Conservation (phyloP, 2,888 invertebrate genomes). For the Heteromurus nitidus region DNA sequence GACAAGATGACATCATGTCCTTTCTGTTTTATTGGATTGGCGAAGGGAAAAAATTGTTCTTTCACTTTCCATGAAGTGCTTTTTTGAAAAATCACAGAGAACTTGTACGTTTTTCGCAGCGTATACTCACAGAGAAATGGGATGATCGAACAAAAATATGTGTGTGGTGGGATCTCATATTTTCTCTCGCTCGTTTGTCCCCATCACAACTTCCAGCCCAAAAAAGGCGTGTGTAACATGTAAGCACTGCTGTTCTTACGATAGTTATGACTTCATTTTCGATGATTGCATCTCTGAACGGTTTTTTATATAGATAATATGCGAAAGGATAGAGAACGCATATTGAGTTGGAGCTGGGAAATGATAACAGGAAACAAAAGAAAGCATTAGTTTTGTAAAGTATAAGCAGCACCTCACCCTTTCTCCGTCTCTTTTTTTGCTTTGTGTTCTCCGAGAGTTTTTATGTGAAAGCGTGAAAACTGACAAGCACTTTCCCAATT, state of each 20-base stretch:
- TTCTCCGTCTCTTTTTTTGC: slow-evolving; percentile 19
- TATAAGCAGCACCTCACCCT: slow-evolving; percentile 29
- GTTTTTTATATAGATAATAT: slow-evolving; percentile 1
- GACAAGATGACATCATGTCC: slow-evolving; percentile 37
- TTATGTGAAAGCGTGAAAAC: slow-evolving; percentile 57
- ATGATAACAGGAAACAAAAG: slow-evolving; percentile 28
- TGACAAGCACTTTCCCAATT: slow-evolving; percentile 48
- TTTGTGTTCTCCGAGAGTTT: slow-evolving; percentile 19
- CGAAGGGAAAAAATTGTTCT: neutral
- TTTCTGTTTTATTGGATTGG: slow-evolving; percentile 10
- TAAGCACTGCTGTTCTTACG: neutral
- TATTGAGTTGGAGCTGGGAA: neutral
- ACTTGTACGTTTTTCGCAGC: slow-evolving; percentile 29
- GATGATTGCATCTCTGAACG: slow-evolving; percentile 23
- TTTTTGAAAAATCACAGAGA: slow-evolving; percentile 54
- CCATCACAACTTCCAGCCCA: too few relatives aligned
- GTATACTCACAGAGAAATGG: neutral
- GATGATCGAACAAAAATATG: neutral
- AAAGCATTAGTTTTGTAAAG: slow-evolving; percentile 26
- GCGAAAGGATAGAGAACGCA: slow-evolving; percentile 2
- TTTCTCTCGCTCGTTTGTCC: neutral
- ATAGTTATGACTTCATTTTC: neutral
- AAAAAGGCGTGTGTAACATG: too few relatives aligned
- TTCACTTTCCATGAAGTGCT: slow-evolving; percentile 30
- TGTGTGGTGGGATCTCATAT: neutral